Conservation (phyloP, 2,113 vertebrate genomes). For the Bambusicola thoracicus region DNA sequence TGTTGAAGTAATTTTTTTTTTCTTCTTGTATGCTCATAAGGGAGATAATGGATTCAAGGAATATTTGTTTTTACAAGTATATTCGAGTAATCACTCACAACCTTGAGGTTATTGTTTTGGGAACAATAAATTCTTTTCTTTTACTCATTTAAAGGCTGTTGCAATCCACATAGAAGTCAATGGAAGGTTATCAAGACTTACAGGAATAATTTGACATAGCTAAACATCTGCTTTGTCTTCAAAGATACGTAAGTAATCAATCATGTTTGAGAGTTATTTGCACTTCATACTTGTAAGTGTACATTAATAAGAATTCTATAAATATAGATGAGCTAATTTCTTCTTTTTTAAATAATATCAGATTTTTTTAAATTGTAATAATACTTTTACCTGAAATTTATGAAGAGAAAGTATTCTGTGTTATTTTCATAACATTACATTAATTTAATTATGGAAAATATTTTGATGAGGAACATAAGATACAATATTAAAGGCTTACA, state of each 20-base stretch:
- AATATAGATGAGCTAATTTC: not conserved
- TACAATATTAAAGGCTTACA: not conserved
- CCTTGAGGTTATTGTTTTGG: not conserved
- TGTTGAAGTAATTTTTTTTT: not conserved
- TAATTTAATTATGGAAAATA: not conserved
- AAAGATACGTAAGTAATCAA: not conserved
- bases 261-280: not conserved
- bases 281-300: not conserved
- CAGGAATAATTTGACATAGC: not conserved
- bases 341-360: not conserved
- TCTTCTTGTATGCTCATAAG: not conserved
- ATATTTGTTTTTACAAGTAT: not conserved
- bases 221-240: slow-evolving; percentile 4
- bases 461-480: not conserved
- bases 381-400: not conserved
- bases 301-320: not conserved
- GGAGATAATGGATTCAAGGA: not conserved
- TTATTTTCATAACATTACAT: not conserved
- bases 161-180: not conserved
- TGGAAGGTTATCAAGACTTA: slow-evolving; percentile 8
- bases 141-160: not conserved
- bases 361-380: not conserved
- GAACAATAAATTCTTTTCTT: not conserved
- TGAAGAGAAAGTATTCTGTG: not conserved
- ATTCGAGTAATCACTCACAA: not conserved